Percentiles rank a stretch among this genome's conserved stretches.
Evolutionary conservation across 2,797 vertebrate genomes (phyloP).

Genomic region (Lacerta viridis): DNA sequence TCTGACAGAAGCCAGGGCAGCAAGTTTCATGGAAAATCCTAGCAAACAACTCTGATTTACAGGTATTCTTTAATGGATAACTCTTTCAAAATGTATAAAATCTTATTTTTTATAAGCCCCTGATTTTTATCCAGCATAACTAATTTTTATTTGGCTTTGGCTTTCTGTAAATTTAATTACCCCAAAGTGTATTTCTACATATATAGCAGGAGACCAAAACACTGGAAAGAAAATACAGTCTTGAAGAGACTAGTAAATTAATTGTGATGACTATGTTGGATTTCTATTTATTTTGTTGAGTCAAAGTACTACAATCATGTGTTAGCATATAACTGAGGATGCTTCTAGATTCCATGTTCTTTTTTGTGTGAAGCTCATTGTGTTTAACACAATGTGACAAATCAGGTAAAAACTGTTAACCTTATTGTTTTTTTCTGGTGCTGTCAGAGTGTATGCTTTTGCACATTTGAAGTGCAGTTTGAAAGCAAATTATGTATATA

Average conservation of each 20-base stretch:
- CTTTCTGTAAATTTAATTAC: conserved; percentile 78
- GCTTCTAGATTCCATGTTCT: conserved; percentile 64
- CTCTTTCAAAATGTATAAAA: conserved; percentile 68
- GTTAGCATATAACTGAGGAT: conserved; percentile 76
- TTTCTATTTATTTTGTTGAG: conserved; percentile 83
- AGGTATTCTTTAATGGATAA: conserved; percentile 74
- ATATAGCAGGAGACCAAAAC: conserved; percentile 82
- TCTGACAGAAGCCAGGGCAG: conserved; percentile 80
- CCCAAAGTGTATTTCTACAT: conserved; percentile 78
- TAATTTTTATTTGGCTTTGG: conserved; percentile 75
- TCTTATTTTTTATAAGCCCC: conserved; percentile 82
- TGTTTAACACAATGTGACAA: conserved; percentile 79
- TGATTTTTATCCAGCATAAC: conserved; percentile 79
- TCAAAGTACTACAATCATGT: conserved; percentile 79
- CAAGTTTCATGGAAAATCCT: conserved; percentile 79
- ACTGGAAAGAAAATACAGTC: conserved; percentile 83
- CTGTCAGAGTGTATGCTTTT: conserved; percentile 79
- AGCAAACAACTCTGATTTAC: conserved; percentile 74
- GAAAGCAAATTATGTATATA: conserved; percentile 79
- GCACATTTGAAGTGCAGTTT: conserved; percentile 73
- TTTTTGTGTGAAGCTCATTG: conserved; percentile 70
- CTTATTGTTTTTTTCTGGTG: conserved; percentile 80
- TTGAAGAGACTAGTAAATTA: conserved; percentile 80
- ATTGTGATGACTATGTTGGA: conserved; percentile 80
- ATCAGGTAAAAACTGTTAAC: conserved; percentile 74